Percentiles rank a stretch among this genome's conserved stretches.
These are phyloP conservation scores for Graptemys geographica DNA, from an alignment of 2,797 vertebrate genomes.

Conservation along the genomic window DNA sequence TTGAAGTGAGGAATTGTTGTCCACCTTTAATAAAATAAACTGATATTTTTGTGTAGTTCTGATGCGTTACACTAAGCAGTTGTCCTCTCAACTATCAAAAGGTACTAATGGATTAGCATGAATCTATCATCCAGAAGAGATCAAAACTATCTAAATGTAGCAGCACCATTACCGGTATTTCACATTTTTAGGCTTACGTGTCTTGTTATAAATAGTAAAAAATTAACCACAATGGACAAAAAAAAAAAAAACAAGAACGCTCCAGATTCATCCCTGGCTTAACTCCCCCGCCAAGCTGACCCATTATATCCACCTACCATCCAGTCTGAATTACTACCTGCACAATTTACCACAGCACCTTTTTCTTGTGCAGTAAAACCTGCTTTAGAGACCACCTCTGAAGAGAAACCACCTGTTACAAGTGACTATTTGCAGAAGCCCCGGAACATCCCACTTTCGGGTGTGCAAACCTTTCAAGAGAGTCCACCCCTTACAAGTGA, in stretches of 20 bases:
- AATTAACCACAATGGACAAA: neutral
- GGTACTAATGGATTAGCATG: too few relatives aligned
- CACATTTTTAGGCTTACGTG: rapidly evolving
- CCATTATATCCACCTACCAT: rapidly evolving
- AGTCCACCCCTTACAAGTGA: neutral
- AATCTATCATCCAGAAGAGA: neutral
- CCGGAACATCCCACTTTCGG: neutral
- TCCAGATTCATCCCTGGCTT: neutral
- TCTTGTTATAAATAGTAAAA: neutral
- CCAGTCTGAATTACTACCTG: rapidly evolving
- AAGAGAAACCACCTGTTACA: neutral
- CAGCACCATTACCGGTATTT: neutral
- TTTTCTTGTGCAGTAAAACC: neutral
- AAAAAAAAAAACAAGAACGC: neutral
- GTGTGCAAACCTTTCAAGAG: neutral
- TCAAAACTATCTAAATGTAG: neutral
- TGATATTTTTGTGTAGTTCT: too few relatives aligned
- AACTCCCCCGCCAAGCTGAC: neutral
- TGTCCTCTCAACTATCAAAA: too few relatives aligned
- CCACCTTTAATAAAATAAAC: too few relatives aligned
- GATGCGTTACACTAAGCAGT: too few relatives aligned
- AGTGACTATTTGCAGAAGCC: neutral
- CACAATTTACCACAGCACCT: neutral
- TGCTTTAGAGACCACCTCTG: neutral
- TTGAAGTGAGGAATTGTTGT: too few relatives aligned